phyloP scores from a whole-genome alignment of 2,888 invertebrate species.

The Monochamus alternatus region DNA sequence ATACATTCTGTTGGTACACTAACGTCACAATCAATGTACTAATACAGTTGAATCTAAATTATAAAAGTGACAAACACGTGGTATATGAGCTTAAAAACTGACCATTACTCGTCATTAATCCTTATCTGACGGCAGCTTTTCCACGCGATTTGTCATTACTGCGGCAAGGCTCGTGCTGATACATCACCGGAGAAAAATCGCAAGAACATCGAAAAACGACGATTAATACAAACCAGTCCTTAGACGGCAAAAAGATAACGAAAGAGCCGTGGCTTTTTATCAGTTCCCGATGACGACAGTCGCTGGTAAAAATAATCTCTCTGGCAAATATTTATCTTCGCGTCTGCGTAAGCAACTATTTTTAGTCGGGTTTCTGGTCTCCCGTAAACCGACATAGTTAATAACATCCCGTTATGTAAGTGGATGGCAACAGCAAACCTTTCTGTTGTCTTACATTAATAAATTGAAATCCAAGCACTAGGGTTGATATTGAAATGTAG shows the following conservation, averaged over 20 bases:
- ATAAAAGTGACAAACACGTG: too few relatives aligned
- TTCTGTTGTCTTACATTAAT: too few relatives aligned
- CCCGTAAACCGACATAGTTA: neutral
- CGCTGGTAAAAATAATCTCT: conserved; percentile 34
- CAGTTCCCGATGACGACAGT: conserved; percentile 31
- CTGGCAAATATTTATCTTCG: conserved; percentile 32
- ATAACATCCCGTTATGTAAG: neutral
- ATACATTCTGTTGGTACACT: too few relatives aligned
- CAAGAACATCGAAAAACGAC: conserved; percentile 18
- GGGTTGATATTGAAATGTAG: too few relatives aligned
- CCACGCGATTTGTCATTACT: conserved; percentile 2
- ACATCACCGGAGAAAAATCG: conserved; percentile 25
- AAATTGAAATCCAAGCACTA: too few relatives aligned
- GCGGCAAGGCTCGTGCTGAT: conserved; percentile 24
- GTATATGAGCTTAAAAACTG: too few relatives aligned
- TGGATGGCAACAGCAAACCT: neutral
- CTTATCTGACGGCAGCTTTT: neutral
- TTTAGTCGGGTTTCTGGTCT: conserved; percentile 20
- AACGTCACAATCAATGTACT: too few relatives aligned
- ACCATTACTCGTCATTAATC: neutral
- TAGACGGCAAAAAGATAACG: conserved; percentile 29
- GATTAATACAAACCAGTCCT: conserved; percentile 21
- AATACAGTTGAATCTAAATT: too few relatives aligned
- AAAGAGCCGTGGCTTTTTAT: conserved; percentile 29
- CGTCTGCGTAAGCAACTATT: conserved; percentile 29